A percentile compares a stretch with the other conserved stretches of the same genome.
phyloP scores from a whole-genome alignment of 2,797 vertebrate genomes.

The Channallabes apus region DNA sequence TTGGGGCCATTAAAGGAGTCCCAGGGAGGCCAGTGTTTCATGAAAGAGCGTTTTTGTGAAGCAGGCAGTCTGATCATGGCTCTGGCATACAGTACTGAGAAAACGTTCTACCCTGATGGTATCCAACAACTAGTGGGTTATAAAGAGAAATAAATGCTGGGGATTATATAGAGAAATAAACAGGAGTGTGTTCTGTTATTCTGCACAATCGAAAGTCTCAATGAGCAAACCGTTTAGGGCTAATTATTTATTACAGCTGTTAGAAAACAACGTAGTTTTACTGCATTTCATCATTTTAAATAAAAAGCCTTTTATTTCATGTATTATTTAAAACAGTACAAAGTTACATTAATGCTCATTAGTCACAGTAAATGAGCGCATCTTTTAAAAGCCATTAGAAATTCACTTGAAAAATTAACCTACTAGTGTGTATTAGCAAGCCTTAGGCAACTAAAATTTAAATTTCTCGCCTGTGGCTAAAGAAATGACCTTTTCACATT shows the following conservation, averaged over 20 bases:
- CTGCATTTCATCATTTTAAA: background rate
- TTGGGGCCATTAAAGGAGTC: no score
- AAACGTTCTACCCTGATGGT: no score
- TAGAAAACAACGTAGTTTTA: background rate
- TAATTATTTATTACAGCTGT: background rate
- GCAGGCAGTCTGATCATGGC: no score
- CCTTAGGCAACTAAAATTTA: background rate
- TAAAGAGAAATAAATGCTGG: no score
- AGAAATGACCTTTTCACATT: background rate
- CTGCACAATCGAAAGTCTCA: background rate
- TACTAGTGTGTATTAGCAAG: background rate
- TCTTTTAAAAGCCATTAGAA: conserved; percentile 13
- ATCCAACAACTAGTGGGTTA: no score
- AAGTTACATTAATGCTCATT: conserved; percentile 2
- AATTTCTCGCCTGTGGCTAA: background rate
- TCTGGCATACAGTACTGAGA: no score
- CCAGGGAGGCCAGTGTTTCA: no score
- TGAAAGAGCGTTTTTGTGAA: no score
- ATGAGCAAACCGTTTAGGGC: background rate
- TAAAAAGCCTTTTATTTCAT: background rate
- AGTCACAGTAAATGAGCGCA: background rate
- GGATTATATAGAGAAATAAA: no score
- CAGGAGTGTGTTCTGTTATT: no score
- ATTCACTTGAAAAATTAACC: background rate
- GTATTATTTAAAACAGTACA: background rate